A percentile compares a stretch with the other conserved stretches of the same genome.
phyloP scores from a whole-genome alignment of 1,140 invertebrate species.

The Maconellicoccus hirsutus region DNA sequence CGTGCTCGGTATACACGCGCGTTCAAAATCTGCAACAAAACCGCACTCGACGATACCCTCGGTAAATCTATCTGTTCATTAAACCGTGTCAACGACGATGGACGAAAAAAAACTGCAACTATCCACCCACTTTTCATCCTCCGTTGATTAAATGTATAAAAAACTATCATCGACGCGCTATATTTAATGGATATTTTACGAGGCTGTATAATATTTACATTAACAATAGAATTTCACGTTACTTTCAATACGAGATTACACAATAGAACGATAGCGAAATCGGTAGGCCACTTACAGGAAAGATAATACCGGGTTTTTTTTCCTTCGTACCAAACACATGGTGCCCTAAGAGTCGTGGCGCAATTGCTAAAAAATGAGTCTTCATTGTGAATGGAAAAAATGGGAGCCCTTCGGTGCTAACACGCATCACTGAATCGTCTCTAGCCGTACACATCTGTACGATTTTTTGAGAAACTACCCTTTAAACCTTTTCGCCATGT shows the following conservation, averaged over 20 bases:
- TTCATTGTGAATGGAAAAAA: conserved; percentile 1
- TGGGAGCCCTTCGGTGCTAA: neutral
- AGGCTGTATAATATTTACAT: conserved; percentile 5
- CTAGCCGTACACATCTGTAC: conserved; percentile 2
- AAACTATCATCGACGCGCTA: neutral
- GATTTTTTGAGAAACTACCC: conserved; percentile 8
- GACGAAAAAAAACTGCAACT: neutral
- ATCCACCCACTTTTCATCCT: neutral
- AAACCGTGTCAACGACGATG: no score
- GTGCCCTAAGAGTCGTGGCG: conserved; percentile 1
- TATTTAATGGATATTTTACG: conserved; percentile 6
- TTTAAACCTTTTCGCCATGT: neutral
- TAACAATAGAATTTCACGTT: conserved; percentile 9
- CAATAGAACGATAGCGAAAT: conserved; percentile 8
- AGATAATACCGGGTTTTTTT: neutral
- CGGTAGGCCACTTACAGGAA: conserved; percentile 6
- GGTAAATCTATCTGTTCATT: no score
- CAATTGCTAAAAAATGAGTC: conserved; percentile 4
- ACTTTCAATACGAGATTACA: neutral
- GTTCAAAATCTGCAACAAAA: no score
- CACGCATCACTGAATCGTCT: neutral
- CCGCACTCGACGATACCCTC: no score
- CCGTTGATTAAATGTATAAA: neutral
- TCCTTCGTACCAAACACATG: neutral
- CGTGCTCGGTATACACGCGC: no score